These are phyloP conservation scores for Sitophilus oryzae DNA, from an alignment of 1,140 invertebrate genomes.

Conservation along the genomic window DNA sequence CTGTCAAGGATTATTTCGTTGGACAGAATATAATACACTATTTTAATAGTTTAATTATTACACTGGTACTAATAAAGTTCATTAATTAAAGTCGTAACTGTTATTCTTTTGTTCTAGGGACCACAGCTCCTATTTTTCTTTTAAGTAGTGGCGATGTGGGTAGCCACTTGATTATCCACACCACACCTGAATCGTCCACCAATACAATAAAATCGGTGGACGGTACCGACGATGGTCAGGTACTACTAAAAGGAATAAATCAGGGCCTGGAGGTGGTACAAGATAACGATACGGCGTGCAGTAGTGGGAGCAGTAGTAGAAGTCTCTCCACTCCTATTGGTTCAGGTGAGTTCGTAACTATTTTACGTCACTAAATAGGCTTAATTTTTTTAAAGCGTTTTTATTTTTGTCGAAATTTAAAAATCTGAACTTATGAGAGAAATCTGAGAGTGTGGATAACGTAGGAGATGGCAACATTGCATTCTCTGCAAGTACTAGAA, in stretches of 20 bases:
- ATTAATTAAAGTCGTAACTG: background rate
- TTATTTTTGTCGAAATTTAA: no score
- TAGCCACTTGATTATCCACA: slow-evolving; percentile 41
- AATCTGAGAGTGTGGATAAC: no score
- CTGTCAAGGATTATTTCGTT: no score
- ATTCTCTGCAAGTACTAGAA: no score
- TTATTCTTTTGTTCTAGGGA: slow-evolving; percentile 14
- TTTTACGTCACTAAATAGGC: background rate
- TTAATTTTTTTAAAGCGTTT: background rate
- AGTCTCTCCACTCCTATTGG: slow-evolving; percentile 35
- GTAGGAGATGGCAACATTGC: no score
- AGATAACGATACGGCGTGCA: slow-evolving; percentile 29
- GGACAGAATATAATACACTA: no score
- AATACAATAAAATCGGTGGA: slow-evolving; percentile 18
- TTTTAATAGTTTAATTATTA: no score
- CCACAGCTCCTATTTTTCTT: slow-evolving; percentile 39
- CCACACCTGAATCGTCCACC: slow-evolving; percentile 28
- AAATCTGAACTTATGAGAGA: no score
- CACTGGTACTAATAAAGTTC: no score
- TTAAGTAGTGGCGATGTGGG: slow-evolving; percentile 38
- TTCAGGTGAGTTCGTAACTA: slow-evolving; percentile 32
- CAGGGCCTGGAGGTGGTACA: slow-evolving; percentile 34
- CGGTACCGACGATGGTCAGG: slow-evolving; percentile 22
- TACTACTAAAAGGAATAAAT: slow-evolving; percentile 29
- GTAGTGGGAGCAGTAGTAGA: slow-evolving; percentile 26